Evolutionary conservation across 2,113 vertebrate species (phyloP), one percentile per base, ranked within the genome.

Genomic region (Prionailurus viverrinus): DNA sequence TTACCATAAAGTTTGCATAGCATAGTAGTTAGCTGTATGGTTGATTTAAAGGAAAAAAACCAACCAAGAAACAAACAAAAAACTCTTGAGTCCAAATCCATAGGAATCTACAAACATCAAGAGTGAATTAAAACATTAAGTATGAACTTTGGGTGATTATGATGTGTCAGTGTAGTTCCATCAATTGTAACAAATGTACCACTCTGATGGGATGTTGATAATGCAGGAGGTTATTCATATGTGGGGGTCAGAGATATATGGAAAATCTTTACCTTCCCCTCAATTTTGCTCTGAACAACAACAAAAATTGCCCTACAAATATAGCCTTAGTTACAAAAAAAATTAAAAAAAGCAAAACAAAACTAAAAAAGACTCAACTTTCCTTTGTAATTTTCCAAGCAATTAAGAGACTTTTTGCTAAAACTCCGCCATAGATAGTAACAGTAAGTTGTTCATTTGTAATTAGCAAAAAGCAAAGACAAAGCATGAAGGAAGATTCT

Each of bases 361-460:
- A 33, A 68, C 41, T 51, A 51, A 58, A 61, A 71, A 71, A 45
- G 8, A 68, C 9, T 69, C 1, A 39, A 25, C 7, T 85, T 87
- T 92, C 21, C 23, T 15, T 61, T 81, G 4, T 45, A 80, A 48
- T 94, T 94, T 87, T 82, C 39, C 0, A 95, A 94, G 66, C 33
- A 89, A 61, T 51, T 89, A 93, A 58, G 45, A 95, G 10, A 86
- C 9, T 79, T 92, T 58, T 89, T 90, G 27, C 58, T 89, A 58
- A 96, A 76, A 89, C 10, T 82, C 19, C 31, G 29, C 16, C 41
- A 41, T 8, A 66, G 3, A 85, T 7, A 55, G 25, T 92, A 63
- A 97, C 4, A 76, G 45, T 7, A 78, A 78, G 41, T 33, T 93
- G 12, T 58, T 93, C 13, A 39, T 95, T 93, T 85, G 55, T 13